Conservation (phyloP, 1,140 invertebrate genomes). For the Triops cancriformis region DNA sequence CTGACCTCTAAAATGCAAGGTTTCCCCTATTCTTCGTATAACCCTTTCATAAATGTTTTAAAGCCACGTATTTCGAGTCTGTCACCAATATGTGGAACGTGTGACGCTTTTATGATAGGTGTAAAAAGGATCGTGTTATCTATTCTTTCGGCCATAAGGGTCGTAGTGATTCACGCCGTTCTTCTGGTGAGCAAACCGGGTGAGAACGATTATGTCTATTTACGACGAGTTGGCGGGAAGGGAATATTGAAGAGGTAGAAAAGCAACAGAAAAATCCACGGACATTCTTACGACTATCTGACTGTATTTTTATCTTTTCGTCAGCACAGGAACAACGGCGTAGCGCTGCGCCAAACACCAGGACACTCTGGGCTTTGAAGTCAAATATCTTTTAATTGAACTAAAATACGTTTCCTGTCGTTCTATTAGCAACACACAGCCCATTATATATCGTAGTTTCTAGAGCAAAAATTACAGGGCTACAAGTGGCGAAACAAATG, state of each 20-base stretch:
- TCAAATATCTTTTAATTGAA: not conserved
- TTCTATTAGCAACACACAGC: not conserved
- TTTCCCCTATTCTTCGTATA: not conserved
- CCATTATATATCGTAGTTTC: not conserved
- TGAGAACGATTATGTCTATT: not conserved
- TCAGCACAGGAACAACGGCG: not conserved
- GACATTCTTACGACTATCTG: not conserved
- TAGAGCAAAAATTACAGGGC: not conserved
- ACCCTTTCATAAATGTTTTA: not conserved
- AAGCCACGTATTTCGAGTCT: conserved; percentile 4
- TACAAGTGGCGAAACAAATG: not conserved
- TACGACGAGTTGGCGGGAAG: not conserved
- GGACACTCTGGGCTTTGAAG: not conserved
- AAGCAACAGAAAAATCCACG: not conserved
- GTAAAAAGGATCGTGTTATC: not conserved
- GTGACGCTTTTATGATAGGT: not conserved
- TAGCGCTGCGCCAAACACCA: not conserved
- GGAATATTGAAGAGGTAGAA: not conserved
- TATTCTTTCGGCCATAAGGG: not conserved
- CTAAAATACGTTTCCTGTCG: not conserved
- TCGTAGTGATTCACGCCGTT: not conserved
- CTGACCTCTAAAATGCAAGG: not conserved
- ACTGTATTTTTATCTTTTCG: not conserved
- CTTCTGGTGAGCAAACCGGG: not conserved
- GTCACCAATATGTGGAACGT: not conserved